Evolutionary conservation across 2,797 vertebrate species (phyloP).

Genomic region (Cyprinodon diabolis): DNA sequence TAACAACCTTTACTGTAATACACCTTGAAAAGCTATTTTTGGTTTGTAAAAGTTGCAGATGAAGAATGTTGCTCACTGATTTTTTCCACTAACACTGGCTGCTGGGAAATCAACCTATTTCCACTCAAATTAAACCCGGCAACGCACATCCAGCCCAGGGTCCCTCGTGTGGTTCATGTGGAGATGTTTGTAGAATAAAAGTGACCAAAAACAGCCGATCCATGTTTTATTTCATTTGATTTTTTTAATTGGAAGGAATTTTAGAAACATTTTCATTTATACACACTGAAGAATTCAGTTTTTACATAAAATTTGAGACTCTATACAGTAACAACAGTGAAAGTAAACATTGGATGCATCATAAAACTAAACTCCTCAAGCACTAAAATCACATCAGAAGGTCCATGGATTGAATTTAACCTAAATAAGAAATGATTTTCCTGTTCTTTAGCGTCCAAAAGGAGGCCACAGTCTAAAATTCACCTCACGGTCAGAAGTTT

Average conservation of each 20-base stretch:
- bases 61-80: no score
- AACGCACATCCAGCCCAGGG: background rate
- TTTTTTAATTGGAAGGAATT: background rate
- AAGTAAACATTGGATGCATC: background rate
- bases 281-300: background rate
- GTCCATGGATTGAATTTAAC: conserved; percentile 18
- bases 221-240: background rate
- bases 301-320: background rate
- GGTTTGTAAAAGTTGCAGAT: no score
- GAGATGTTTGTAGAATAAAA: conserved; percentile 1
- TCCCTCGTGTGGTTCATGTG: background rate
- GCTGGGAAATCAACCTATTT: background rate
- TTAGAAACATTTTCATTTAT: background rate
- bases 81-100: no score
- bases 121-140: background rate
- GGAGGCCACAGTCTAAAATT: conserved; percentile 26
- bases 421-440: conserved; percentile 67
- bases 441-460: conserved; percentile 22
- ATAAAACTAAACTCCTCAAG: background rate
- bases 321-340: background rate
- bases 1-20: no score
- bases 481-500: conserved; percentile 14
- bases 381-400: conserved; percentile 5
- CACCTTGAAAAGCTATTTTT: no score
- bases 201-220: background rate